Evolutionary conservation across 2,888 invertebrate species (phyloP).

Genomic region (Eucriotettix oculatus): DNA sequence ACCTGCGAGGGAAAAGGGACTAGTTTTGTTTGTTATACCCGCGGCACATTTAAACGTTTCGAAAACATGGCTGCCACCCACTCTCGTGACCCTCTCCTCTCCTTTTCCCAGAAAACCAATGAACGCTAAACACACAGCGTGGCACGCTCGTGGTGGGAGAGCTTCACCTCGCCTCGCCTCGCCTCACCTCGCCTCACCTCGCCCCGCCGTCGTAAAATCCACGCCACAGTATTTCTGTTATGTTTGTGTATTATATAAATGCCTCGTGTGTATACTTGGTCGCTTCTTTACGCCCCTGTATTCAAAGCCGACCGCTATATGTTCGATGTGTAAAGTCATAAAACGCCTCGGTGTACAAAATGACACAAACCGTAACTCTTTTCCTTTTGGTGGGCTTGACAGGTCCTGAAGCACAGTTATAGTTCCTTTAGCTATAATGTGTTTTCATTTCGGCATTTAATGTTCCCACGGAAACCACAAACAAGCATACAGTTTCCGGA

Average conservation of each 20-base stretch:
- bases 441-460: constrained; percentile 10
- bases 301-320: not conserved
- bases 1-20: not conserved
- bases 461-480: constrained; percentile 11
- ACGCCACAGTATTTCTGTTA: not conserved
- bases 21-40: constrained; percentile 10
- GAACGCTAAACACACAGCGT: not conserved
- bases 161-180: too few species aligned
- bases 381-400: constrained; percentile 3
- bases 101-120: constrained; percentile 6
- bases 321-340: constrained; percentile 4
- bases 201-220: not conserved
- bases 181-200: too few species aligned
- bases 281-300: not conserved
- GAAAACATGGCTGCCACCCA: constrained; percentile 5
- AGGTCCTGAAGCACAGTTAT: not conserved
- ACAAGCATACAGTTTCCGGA: constrained; percentile 11
- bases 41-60: constrained; percentile 11
- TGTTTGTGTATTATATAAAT: constrained; percentile 5
- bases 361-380: constrained; percentile 8
- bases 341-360: constrained; percentile 5
- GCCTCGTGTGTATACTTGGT: constrained; percentile 2
- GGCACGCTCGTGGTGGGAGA: too few species aligned
- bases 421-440: constrained; percentile 5
- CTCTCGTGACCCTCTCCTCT: not conserved